phyloP scores from a whole-genome alignment of 2,113 vertebrate genomes.

The Columba livia region DNA sequence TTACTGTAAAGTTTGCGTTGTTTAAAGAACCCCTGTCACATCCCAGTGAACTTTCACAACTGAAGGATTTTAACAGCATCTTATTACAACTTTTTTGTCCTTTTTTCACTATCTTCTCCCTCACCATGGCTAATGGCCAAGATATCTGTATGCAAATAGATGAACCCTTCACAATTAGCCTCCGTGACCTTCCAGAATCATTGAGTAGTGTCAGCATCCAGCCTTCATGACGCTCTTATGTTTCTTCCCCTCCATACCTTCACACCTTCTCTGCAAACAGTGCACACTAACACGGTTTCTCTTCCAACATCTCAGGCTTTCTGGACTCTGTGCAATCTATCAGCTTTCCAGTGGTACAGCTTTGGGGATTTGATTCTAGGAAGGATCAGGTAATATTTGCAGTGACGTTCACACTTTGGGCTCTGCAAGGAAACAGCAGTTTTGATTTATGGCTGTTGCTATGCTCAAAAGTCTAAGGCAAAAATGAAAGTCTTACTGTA shows the following conservation, averaged over 20 bases:
- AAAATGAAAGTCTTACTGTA: not conserved
- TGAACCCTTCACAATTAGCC: not conserved
- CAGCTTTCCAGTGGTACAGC: not conserved
- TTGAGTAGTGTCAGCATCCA: not conserved
- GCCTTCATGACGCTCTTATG: not conserved
- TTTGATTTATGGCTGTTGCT: not conserved
- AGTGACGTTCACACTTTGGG: not conserved
- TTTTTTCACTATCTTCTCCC: not conserved
- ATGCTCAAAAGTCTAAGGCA: not conserved
- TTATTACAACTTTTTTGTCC: not conserved
- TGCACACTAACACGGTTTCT: not conserved
- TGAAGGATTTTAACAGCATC: conserved; percentile 6
- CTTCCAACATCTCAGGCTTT: not conserved
- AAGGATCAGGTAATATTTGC: not conserved
- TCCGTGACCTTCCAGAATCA: not conserved
- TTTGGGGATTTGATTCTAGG: not conserved
- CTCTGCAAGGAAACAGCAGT: not conserved
- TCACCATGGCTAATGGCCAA: not conserved
- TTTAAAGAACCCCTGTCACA: conserved; percentile 15
- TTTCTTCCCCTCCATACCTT: not conserved
- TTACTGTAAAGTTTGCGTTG: not conserved
- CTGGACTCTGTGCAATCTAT: not conserved
- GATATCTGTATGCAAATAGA: not conserved
- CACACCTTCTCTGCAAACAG: not conserved
- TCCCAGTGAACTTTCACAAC: conserved; percentile 1